phyloP scores from a whole-genome alignment of 1,140 invertebrate species.

The Halictus rubicundus region DNA sequence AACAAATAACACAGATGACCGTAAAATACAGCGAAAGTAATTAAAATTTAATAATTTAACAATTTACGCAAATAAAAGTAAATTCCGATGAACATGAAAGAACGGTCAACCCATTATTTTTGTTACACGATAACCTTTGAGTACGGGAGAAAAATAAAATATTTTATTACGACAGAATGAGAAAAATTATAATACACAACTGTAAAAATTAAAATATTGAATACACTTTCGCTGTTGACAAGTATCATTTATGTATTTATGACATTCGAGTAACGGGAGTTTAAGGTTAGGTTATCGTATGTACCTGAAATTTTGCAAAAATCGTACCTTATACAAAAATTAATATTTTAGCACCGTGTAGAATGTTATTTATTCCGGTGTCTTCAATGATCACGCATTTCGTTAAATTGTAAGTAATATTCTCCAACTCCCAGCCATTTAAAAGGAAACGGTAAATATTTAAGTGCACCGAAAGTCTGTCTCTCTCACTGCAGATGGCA shows the following conservation, averaged over 20 bases:
- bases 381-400: slow-evolving; percentile 1
- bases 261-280: background rate
- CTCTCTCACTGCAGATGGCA: slow-evolving; percentile 28
- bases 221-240: background rate
- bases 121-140: background rate
- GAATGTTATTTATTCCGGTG: background rate
- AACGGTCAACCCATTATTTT: background rate
- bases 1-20: slow-evolving; percentile 1
- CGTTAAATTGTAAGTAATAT: background rate
- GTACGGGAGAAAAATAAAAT: background rate
- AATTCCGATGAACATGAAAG: background rate
- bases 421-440: slow-evolving; percentile 1
- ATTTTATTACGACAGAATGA: background rate
- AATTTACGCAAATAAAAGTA: background rate
- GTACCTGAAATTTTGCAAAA: background rate
- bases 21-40: background rate
- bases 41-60: background rate
- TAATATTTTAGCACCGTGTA: background rate
- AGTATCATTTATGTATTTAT: background rate
- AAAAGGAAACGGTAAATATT: slow-evolving; percentile 44
- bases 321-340: slow-evolving; percentile 15
- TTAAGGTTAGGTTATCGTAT: slow-evolving; percentile 40
- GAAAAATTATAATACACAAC: background rate
- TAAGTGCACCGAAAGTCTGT: slow-evolving; percentile 18
- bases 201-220: background rate